These are phyloP conservation scores for Trypoxylon attenuatum DNA, from an alignment of 2,888 invertebrate species.

Conservation along the genomic window DNA sequence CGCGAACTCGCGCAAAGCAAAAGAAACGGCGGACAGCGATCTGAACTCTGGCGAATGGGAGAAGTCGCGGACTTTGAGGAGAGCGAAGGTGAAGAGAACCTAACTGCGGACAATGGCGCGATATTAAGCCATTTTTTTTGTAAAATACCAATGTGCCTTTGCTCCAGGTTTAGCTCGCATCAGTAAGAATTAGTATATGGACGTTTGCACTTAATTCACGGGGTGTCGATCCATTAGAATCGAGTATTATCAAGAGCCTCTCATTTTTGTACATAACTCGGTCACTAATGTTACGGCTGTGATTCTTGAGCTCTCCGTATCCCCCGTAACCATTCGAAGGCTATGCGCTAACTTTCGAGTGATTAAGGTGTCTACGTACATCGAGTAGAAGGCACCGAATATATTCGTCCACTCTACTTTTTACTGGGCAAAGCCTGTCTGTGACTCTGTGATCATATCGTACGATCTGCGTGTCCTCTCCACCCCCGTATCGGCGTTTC, in stretches of 20 bases:
- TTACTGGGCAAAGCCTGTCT: no score
- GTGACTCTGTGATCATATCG: no score
- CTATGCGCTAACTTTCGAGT: no score
- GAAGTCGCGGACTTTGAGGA: background rate
- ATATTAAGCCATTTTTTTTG: no score
- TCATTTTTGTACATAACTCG: constrained; percentile 5
- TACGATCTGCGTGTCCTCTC: no score
- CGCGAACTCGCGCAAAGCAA: constrained; percentile 30
- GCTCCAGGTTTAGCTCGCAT: background rate
- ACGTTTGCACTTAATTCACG: background rate
- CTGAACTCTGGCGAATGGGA: background rate
- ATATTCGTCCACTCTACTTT: no score
- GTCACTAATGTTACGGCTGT: constrained; percentile 12
- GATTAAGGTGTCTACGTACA: background rate
- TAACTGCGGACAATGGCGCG: no score
- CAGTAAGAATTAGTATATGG: background rate
- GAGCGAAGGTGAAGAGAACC: no score
- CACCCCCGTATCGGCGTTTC: no score
- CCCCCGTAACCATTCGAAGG: constrained; percentile 15
- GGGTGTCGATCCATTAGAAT: background rate
- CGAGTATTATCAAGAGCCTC: background rate
- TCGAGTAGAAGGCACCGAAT: background rate
- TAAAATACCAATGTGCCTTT: background rate
- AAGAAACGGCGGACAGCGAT: constrained; percentile 15
- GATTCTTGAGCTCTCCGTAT: constrained; percentile 18